Evolutionary conservation across 2,888 invertebrate genomes (phyloP).

Genomic region (Neoascia interrupta): DNA sequence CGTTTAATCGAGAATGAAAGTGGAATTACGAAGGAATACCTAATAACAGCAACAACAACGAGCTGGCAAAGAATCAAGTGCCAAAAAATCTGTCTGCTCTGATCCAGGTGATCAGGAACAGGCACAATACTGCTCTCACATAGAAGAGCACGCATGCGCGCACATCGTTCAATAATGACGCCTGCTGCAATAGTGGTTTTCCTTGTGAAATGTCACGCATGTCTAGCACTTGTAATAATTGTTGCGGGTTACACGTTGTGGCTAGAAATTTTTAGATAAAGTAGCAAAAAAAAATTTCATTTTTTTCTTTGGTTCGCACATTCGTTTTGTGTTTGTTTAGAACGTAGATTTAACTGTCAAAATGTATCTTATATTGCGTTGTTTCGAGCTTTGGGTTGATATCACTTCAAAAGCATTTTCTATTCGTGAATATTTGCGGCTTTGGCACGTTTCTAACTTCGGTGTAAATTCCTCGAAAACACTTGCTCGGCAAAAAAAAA

Average conservation of each 20-base stretch:
- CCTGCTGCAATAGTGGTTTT: slow-evolving; percentile 20
- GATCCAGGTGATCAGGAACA: background rate
- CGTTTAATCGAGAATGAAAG: slow-evolving; percentile 39
- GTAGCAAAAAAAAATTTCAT: too few species aligned
- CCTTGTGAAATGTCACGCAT: slow-evolving; percentile 39
- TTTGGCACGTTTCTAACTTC: background rate
- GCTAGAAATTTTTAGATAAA: too few species aligned
- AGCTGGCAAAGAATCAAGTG: slow-evolving; percentile 45
- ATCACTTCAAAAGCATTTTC: slow-evolving; percentile 42
- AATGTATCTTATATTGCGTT: slow-evolving; percentile 13
- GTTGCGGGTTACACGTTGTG: too few species aligned
- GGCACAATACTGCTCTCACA: background rate
- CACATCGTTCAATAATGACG: too few species aligned
- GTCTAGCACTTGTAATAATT: background rate
- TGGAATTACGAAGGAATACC: slow-evolving; percentile 25
- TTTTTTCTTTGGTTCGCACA: background rate
- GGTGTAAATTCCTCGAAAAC: slow-evolving; percentile 11
- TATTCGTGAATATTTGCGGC: slow-evolving; percentile 39
- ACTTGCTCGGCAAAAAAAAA: background rate
- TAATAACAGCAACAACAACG: background rate
- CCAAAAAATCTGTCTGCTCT: slow-evolving; percentile 9
- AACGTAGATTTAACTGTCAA: slow-evolving; percentile 28
- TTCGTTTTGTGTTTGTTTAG: slow-evolving; percentile 25
- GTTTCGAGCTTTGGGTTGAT: slow-evolving; percentile 36
- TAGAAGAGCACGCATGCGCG: slow-evolving; percentile 5